Evolutionary conservation across 1,140 invertebrate species (phyloP).

Genomic region (Vanessa atalanta): DNA sequence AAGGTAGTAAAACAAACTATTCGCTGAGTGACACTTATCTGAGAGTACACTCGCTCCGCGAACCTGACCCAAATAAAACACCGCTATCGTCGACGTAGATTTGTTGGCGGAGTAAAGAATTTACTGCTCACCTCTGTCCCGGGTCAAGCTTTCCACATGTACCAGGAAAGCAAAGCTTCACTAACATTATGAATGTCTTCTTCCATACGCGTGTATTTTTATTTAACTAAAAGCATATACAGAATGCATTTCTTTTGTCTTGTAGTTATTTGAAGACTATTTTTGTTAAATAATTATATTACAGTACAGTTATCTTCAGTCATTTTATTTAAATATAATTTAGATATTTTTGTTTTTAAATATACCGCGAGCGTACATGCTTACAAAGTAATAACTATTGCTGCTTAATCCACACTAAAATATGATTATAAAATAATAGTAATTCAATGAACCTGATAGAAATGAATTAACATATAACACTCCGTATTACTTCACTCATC

Average conservation of each 20-base stretch:
- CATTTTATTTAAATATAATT: too few relatives aligned
- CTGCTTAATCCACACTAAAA: too few relatives aligned
- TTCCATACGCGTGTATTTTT: neutral
- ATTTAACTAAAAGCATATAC: neutral
- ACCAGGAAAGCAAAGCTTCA: conserved; percentile 13
- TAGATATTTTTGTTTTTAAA: too few relatives aligned
- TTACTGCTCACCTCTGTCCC: conserved; percentile 57
- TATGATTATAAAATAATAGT: too few relatives aligned
- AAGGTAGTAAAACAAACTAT: conserved; percentile 43
- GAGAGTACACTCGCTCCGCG: conserved; percentile 50
- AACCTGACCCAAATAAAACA: conserved; percentile 70
- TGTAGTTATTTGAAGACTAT: too few relatives aligned
- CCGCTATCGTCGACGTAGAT: conserved; percentile 56
- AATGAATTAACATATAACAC: conserved; percentile 2
- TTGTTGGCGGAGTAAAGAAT: conserved; percentile 67
- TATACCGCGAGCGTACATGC: too few relatives aligned
- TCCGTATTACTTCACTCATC: neutral
- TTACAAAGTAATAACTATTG: too few relatives aligned
- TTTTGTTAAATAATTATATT: too few relatives aligned
- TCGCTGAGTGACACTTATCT: conserved; percentile 55
- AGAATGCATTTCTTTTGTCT: too few relatives aligned
- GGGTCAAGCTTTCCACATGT: conserved; percentile 40
- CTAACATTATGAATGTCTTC: conserved; percentile 9
- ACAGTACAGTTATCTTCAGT: too few relatives aligned
- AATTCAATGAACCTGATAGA: neutral